Conservation (phyloP, 2,888 invertebrate genomes). For the Alitta virens region DNA sequence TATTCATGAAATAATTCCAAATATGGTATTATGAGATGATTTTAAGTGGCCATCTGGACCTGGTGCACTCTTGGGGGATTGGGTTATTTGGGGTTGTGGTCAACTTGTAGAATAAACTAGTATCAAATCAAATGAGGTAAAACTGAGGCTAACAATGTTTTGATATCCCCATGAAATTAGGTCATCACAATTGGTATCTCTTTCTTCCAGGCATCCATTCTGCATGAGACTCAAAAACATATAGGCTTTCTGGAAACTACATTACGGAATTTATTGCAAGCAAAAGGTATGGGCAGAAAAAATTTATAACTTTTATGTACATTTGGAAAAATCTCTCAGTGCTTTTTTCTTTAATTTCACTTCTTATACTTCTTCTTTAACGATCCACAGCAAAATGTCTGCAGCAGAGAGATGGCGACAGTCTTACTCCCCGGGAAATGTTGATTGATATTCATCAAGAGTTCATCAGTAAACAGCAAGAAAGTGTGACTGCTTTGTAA, state of each 20-base stretch:
- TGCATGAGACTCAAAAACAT: conserved; percentile 47
- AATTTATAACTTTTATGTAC: not conserved
- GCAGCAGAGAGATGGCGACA: not conserved
- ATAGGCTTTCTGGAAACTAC: conserved; percentile 42
- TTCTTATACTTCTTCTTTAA: not conserved
- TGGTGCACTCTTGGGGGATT: too few species aligned
- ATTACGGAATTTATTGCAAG: conserved; percentile 28
- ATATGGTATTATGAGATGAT: too few species aligned
- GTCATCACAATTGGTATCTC: too few species aligned
- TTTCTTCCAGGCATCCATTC: conserved; percentile 47
- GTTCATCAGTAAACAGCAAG: not conserved
- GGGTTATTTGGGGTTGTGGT: too few species aligned
- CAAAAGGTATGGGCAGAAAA: conserved; percentile 29
- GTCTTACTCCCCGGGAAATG: not conserved
- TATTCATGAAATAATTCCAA: too few species aligned
- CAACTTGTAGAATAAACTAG: too few species aligned
- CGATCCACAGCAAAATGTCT: not conserved
- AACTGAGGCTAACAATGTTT: too few species aligned
- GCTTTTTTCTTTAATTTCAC: too few species aligned
- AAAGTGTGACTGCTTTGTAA: conserved; percentile 5
- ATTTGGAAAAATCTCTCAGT: too few species aligned
- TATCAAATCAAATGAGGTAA: too few species aligned
- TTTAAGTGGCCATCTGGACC: too few species aligned
- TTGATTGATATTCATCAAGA: not conserved
- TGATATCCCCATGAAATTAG: too few species aligned